Conservation (phyloP, 2,113 vertebrate species). For the Syngnathoides biaculeatus region DNA sequence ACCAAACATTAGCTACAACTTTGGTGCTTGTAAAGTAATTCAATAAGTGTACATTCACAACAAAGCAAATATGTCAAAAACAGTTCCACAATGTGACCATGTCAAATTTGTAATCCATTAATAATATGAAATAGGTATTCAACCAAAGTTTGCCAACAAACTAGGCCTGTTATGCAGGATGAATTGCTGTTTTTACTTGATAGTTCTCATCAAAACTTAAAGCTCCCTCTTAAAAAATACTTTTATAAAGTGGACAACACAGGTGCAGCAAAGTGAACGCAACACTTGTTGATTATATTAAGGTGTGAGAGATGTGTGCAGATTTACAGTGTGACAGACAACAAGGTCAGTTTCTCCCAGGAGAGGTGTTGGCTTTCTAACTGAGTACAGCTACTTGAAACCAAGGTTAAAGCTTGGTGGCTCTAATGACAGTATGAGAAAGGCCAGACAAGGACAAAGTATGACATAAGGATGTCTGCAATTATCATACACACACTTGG, state of each 20-base stretch:
- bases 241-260: slow-evolving; percentile 2
- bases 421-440: slow-evolving; percentile 46
- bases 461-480: slow-evolving; percentile 24
- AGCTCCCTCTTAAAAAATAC: slow-evolving; percentile 7
- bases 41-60: too few species aligned
- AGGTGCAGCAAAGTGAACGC: slow-evolving; percentile 10
- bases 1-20: too few species aligned
- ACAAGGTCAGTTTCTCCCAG: slow-evolving; percentile 73
- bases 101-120: too few species aligned
- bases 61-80: too few species aligned
- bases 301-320: slow-evolving; percentile 39
- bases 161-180: too few species aligned
- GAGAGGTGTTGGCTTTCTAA: slow-evolving; percentile 76
- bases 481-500: not conserved
- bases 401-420: slow-evolving; percentile 70
- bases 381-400: slow-evolving; percentile 72
- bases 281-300: slow-evolving; percentile 28
- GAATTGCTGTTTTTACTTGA: not conserved
- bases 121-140: too few species aligned
- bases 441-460: slow-evolving; percentile 43
- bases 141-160: too few species aligned
- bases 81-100: too few species aligned
- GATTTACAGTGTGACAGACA: slow-evolving; percentile 65
- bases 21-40: too few species aligned
- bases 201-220: not conserved